Evolutionary conservation across 2,888 invertebrate genomes (phyloP).

Genomic region (Aporophyla nigra): DNA sequence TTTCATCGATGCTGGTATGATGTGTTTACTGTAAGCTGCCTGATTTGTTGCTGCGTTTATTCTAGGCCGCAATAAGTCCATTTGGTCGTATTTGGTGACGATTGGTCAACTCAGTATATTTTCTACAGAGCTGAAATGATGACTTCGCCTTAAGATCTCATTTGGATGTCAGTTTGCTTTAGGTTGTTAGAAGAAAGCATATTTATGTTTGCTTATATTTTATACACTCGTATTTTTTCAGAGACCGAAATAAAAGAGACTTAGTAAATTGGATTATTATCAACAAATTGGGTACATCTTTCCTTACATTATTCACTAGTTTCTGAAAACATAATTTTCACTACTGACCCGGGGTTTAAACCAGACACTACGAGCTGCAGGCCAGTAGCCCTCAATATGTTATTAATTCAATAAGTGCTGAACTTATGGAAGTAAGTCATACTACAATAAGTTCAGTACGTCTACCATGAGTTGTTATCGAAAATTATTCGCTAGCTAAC

Average conservation of each 20-base stretch:
- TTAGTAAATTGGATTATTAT: not conserved
- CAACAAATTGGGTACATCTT: not conserved
- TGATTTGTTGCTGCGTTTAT: not conserved
- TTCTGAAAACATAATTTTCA: not conserved
- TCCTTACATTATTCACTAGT: not conserved
- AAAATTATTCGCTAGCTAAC: not conserved
- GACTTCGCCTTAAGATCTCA: not conserved
- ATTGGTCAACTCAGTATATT: not conserved
- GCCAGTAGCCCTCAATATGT: not conserved
- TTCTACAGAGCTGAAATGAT: not conserved
- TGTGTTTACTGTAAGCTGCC: not conserved
- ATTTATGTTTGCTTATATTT: not conserved
- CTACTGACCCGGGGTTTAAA: not conserved
- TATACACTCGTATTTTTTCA: not conserved
- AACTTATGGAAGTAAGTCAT: not conserved
- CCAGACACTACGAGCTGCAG: not conserved
- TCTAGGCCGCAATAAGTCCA: not conserved
- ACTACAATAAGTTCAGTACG: not conserved
- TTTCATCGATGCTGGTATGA: not conserved
- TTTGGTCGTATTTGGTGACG: not conserved
- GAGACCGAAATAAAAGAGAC: not conserved
- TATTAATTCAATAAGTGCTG: not conserved
- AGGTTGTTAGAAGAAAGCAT: not conserved
- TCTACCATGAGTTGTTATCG: conserved; percentile 10
- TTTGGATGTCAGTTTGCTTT: not conserved